Conservation (phyloP, 2,888 invertebrate species). For the Meteorus colon region DNA sequence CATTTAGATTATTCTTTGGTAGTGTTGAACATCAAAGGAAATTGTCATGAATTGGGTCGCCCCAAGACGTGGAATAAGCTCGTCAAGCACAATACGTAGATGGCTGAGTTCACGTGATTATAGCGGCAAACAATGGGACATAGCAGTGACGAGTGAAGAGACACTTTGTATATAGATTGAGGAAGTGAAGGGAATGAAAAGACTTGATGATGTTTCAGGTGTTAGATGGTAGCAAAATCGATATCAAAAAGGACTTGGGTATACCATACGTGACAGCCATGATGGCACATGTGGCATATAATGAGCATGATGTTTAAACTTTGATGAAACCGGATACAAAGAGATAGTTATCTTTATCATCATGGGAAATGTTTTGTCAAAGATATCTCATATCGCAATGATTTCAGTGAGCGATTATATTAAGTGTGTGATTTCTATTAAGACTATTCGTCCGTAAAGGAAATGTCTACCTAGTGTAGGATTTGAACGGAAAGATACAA, state of each 20-base stretch:
- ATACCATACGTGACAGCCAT: not conserved
- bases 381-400: not conserved
- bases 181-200: not conserved
- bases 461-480: slow-evolving; percentile 39
- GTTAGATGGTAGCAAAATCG: slow-evolving; percentile 23
- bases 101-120: slow-evolving; percentile 35
- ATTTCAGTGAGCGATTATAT: too few species aligned
- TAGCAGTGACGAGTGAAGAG: slow-evolving; percentile 17
- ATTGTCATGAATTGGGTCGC: not conserved
- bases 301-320: not conserved
- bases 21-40: not conserved
- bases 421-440: slow-evolving; percentile 49
- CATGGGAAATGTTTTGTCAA: not conserved
- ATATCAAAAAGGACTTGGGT: slow-evolving; percentile 28
- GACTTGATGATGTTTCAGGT: slow-evolving; percentile 30
- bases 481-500: not conserved
- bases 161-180: slow-evolving; percentile 18
- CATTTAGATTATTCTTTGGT: not conserved
- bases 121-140: slow-evolving; percentile 33
- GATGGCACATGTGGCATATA: not conserved
- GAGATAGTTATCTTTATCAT: not conserved
- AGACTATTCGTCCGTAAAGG: slow-evolving; percentile 49
- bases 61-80: slow-evolving; percentile 20
- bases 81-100: slow-evolving; percentile 18
- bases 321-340: not conserved